Evolutionary conservation across 2,797 vertebrate species (phyloP), one percentile per base, ranked within the genome.

Genomic region (Capromys pilorides): DNA sequence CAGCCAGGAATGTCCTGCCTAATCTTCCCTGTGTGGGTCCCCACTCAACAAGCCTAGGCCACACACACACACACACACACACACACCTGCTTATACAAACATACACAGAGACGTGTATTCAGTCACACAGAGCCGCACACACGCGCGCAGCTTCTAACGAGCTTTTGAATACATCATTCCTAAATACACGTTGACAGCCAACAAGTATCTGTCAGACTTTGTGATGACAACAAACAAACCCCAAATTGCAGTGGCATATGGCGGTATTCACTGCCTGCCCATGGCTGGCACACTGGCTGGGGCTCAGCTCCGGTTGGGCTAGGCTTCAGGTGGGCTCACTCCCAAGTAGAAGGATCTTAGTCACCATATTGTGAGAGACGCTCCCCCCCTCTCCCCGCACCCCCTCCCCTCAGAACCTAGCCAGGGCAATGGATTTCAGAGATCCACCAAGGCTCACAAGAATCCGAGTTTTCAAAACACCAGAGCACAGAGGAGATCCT

Each of bases 171-270:
- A 64, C 24, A 26, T 57, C 54, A 12, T 83, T 80, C 26, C 41
- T 62, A 80, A 89, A 73, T 64, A 66, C 57, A 90, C 75, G 77
- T 62, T 61, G 64, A 88, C 64, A 88, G 79, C 33, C 77, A 84
- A 84, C 18, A 64, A 71, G 54, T 64, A 66, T 88, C 45, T 88
- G 57, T 94, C 64, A 84, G 84, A 64, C 69, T 91, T 41, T 33
- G 16, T 57, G 19, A 62, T 91, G 84, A 88, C 67, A 95, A 83
- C 62, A 79, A 88, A 91, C 78, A 91, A 75, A 28, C 18, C 3
- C 18, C 5, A 71, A 87, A 88, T 79, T 36, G 66, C 71, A 88
- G 84, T 45, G 49, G 79, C 54, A 84, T 73, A 88, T 88, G 88
- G 79, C 26, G 26, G 49, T 33, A 49, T 39, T 90, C 62, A 21